Evolutionary conservation across 2,797 vertebrate species (phyloP).

Genomic region (Australoheros facetus): DNA sequence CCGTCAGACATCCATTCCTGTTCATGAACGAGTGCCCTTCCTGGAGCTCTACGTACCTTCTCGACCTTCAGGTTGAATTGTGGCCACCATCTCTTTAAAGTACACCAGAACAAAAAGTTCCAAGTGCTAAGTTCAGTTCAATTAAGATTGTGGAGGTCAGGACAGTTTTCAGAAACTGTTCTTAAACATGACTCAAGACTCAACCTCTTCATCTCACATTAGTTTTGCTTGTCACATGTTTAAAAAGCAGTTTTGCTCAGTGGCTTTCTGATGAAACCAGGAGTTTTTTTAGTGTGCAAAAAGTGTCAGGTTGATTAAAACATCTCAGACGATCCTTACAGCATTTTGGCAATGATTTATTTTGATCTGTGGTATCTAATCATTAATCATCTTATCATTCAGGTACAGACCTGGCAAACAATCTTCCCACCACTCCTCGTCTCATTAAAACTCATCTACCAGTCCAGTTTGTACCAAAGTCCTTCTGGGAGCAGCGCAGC

Average conservation of each 20-base stretch:
- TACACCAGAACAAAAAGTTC: neutral
- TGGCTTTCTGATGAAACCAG: too few species aligned
- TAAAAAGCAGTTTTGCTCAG: neutral
- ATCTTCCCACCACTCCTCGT: slow-evolving; percentile 71
- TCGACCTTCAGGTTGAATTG: slow-evolving; percentile 47
- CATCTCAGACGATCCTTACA: neutral
- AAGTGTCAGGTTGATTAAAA: neutral
- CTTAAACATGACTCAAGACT: too few species aligned
- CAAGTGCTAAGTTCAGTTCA: too few species aligned
- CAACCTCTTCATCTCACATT: neutral
- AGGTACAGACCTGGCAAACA: slow-evolving; percentile 70
- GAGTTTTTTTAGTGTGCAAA: neutral
- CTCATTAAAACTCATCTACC: slow-evolving; percentile 81
- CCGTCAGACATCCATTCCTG: slow-evolving; percentile 50
- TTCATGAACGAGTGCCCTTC: slow-evolving; percentile 71
- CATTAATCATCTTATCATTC: neutral
- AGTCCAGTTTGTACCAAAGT: slow-evolving; percentile 75
- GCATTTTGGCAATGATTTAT: neutral
- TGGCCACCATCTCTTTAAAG: neutral
- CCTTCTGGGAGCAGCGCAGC: slow-evolving; percentile 78
- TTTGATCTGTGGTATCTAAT: neutral
- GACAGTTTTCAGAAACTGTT: neutral
- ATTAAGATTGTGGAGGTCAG: too few species aligned
- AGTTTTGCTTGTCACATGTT: neutral
- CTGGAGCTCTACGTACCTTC: slow-evolving; percentile 49